These are phyloP conservation scores for Tetranychus truncatus DNA, from an alignment of 2,888 invertebrate genomes.

Conservation along the genomic window DNA sequence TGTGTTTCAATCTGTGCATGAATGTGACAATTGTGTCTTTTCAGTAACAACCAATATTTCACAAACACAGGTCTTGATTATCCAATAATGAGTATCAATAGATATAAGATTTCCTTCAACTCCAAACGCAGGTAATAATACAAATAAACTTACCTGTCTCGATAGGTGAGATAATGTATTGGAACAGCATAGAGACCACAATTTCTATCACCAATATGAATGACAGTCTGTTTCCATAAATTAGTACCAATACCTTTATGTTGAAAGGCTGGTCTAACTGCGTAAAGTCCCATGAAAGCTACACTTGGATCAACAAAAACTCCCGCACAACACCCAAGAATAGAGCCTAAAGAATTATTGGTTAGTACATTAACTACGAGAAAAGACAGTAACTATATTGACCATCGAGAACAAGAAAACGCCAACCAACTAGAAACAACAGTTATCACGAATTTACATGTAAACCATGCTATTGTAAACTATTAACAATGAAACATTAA, in stretches of 20 bases:
- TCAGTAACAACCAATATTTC: no score
- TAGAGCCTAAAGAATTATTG: slow-evolving; percentile 15
- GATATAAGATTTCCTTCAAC: background rate
- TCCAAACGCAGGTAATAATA: background rate
- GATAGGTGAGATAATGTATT: slow-evolving; percentile 24
- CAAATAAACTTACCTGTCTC: slow-evolving; percentile 18
- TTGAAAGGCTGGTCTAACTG: slow-evolving; percentile 23
- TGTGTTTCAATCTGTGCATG: no score
- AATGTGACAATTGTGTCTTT: no score
- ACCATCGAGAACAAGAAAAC: background rate
- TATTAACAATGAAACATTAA: no score
- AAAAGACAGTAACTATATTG: background rate
- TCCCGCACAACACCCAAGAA: slow-evolving; percentile 25
- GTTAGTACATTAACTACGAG: background rate
- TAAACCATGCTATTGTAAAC: no score
- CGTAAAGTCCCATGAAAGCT: slow-evolving; percentile 26
- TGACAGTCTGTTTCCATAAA: slow-evolving; percentile 25
- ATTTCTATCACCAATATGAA: slow-evolving; percentile 24
- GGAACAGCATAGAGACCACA: slow-evolving; percentile 27
- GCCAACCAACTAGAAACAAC: background rate
- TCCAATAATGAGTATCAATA: background rate
- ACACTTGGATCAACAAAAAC: slow-evolving; percentile 22
- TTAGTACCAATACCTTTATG: slow-evolving; percentile 25
- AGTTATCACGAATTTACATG: background rate
- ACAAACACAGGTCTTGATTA: no score